A percentile compares a stretch with the other conserved stretches of the same genome.
These are phyloP conservation scores for Chlorodrepanis virens DNA, from an alignment of 2,113 vertebrate species.

Conservation along the genomic window DNA sequence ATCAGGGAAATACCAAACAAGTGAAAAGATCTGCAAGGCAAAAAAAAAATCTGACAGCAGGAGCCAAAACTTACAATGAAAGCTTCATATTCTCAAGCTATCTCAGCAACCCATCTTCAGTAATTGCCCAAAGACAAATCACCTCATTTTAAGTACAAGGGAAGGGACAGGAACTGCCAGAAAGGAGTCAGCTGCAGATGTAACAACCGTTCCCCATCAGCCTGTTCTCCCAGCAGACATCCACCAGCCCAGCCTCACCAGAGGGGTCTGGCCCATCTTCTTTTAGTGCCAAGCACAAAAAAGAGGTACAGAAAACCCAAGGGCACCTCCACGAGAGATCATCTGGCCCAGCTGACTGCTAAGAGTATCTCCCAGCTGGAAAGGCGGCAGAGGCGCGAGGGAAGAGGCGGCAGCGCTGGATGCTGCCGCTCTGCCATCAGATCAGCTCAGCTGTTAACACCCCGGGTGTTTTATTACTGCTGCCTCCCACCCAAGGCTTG, in stretches of 20 bases:
- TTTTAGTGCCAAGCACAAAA: background rate
- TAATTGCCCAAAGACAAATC: constrained; percentile 60
- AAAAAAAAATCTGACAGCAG: background rate
- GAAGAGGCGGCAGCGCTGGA: background rate
- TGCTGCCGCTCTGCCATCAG: background rate
- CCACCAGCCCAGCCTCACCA: background rate
- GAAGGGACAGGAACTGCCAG: constrained; percentile 29
- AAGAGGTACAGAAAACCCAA: background rate
- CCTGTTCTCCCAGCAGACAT: background rate
- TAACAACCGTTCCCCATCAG: background rate
- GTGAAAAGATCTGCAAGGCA: background rate
- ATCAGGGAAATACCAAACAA: constrained; percentile 3
- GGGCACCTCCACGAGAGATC: background rate
- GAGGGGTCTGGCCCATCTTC: background rate
- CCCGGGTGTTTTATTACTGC: background rate
- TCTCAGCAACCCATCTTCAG: constrained; percentile 21
- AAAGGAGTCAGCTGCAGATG: background rate
- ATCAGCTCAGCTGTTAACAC: background rate
- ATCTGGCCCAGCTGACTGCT: background rate
- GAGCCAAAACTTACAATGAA: constrained; percentile 16
- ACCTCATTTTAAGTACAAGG: background rate
- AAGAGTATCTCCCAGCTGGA: background rate
- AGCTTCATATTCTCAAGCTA: background rate
- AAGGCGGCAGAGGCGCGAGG: background rate
- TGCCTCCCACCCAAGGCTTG: background rate